Percentiles rank a stretch among this genome's conserved stretches.
Conservation (phyloP, 1,140 invertebrate genomes). For the Tetranychus cinnabarinus region DNA sequence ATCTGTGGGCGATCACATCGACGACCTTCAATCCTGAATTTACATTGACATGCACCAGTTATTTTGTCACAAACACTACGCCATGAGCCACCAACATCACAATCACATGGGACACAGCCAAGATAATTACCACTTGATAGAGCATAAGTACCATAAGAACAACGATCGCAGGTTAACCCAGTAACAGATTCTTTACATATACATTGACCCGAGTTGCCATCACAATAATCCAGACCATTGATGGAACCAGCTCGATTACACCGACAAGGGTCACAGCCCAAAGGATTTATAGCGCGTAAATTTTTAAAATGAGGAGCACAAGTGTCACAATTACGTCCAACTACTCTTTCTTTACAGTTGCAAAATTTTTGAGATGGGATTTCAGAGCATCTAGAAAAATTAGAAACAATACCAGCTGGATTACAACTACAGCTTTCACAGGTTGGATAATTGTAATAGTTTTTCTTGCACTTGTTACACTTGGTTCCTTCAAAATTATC, state of each 20-base stretch:
- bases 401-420: slow-evolving; percentile 67
- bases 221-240: slow-evolving; percentile 55
- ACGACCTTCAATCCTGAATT: slow-evolving; percentile 57
- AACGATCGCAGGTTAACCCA: slow-evolving; percentile 47
- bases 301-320: slow-evolving; percentile 90
- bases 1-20: slow-evolving; percentile 61
- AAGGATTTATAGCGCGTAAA: slow-evolving; percentile 54
- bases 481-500: slow-evolving; percentile 55
- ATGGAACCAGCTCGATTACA: slow-evolving; percentile 64
- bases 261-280: slow-evolving; percentile 64
- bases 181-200: slow-evolving; percentile 53
- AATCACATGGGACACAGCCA: slow-evolving; percentile 74
- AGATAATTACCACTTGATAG: slow-evolving; percentile 54
- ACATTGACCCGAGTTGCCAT: slow-evolving; percentile 57
- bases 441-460: slow-evolving; percentile 88
- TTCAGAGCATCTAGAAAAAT: slow-evolving; percentile 54
- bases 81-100: slow-evolving; percentile 64
- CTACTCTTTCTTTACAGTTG: slow-evolving; percentile 66
- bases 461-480: slow-evolving; percentile 66
- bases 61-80: slow-evolving; percentile 26
- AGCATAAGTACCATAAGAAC: slow-evolving; percentile 59
- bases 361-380: no score
- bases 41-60: slow-evolving; percentile 72
- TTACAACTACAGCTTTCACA: slow-evolving; percentile 97
- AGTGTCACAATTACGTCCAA: slow-evolving; percentile 75